phyloP scores from a whole-genome alignment of 2,797 vertebrate genomes.

The Chiroxiphia lanceolata region DNA sequence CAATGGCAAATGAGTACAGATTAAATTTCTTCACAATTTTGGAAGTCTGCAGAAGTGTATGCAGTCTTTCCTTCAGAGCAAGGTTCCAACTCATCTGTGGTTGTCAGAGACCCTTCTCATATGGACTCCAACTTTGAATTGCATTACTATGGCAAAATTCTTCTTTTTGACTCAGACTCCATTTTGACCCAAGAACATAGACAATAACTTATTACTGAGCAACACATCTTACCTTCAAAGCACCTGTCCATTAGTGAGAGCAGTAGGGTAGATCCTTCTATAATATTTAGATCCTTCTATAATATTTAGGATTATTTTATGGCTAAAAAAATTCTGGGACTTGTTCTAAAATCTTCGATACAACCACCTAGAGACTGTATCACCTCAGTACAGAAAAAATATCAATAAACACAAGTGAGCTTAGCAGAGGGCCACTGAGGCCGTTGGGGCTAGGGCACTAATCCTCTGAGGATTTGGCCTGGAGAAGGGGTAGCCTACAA shows the following conservation, averaged over 20 bases:
- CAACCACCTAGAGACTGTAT: background rate
- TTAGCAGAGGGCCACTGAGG: background rate
- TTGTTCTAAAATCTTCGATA: background rate
- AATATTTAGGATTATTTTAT: background rate
- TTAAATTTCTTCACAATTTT: background rate
- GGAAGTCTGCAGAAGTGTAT: background rate
- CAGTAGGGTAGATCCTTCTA: background rate
- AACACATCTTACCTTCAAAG: background rate
- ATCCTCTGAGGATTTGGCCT: background rate
- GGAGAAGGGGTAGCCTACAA: fast-evolving
- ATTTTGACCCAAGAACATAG: background rate
- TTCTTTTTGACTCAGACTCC: background rate
- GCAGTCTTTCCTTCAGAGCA: background rate
- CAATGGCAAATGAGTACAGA: background rate
- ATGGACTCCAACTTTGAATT: background rate
- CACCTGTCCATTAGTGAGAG: background rate
- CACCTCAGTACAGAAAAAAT: background rate
- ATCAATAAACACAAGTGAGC: background rate
- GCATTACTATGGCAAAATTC: background rate
- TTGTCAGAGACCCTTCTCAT: background rate
- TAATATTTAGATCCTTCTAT: background rate
- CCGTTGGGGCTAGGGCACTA: no score
- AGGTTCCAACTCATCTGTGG: background rate
- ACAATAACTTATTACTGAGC: background rate
- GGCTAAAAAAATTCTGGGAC: background rate